A percentile compares a stretch with the other conserved stretches of the same genome.
phyloP scores from a whole-genome alignment of 2,113 vertebrate species.

The Malurus cyaneus region DNA sequence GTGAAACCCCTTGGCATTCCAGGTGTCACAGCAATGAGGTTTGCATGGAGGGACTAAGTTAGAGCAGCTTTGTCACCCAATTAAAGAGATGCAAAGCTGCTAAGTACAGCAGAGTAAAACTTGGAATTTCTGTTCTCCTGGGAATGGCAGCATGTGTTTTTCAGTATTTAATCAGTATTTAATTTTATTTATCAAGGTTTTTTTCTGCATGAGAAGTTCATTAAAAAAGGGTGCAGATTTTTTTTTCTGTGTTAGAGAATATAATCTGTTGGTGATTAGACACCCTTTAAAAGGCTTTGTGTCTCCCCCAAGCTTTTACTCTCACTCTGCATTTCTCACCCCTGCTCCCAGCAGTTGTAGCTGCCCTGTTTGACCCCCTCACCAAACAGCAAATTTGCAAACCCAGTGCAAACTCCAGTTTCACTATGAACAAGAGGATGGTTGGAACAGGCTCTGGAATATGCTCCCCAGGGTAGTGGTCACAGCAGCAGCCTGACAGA shows the following conservation, averaged over 20 bases:
- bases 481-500: background rate
- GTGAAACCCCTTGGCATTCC: background rate
- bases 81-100: background rate
- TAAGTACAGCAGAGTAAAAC: background rate
- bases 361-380: background rate
- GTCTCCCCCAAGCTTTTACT: background rate
- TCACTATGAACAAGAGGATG: background rate
- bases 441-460: background rate
- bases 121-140: background rate
- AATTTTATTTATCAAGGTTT: background rate
- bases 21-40: background rate
- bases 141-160: background rate
- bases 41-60: background rate
- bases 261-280: background rate
- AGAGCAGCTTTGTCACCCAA: background rate
- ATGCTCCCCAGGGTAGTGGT: background rate
- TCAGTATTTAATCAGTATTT: background rate
- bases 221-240: background rate
- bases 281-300: background rate
- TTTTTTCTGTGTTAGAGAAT: background rate
- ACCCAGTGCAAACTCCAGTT: background rate
- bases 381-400: background rate
- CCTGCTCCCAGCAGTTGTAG: background rate
- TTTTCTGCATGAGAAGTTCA: background rate
- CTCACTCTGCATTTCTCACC: background rate